phyloP scores from a whole-genome alignment of 1,140 invertebrate genomes.

The Drosophila lacertosa region DNA sequence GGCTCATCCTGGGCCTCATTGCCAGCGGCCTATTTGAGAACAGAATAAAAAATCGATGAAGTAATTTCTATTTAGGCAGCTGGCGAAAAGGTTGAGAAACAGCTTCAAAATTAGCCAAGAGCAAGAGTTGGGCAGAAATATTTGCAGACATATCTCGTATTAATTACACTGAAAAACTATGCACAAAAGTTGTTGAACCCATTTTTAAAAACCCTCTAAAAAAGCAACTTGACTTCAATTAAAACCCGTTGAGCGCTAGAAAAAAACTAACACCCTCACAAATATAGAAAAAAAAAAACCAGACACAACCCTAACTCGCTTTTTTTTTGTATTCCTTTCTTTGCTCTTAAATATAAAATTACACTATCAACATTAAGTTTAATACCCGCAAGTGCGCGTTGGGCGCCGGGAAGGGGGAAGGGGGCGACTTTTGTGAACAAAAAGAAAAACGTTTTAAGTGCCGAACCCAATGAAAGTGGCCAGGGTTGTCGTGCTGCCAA shows the following conservation, averaged over 20 bases:
- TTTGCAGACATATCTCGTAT: background rate
- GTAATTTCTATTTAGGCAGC: constrained; percentile 69
- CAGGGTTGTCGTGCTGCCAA: constrained; percentile 61
- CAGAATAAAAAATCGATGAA: constrained; percentile 72
- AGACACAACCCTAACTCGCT: constrained; percentile 50
- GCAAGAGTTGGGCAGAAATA: constrained; percentile 24
- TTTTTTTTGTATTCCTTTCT: constrained; percentile 32
- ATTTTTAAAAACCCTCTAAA: background rate
- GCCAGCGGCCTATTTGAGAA: constrained; percentile 64
- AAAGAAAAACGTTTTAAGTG: constrained; percentile 70
- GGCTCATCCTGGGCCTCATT: constrained; percentile 32
- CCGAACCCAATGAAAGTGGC: constrained; percentile 48
- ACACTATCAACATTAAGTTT: constrained; percentile 81
- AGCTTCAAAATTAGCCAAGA: constrained; percentile 43
- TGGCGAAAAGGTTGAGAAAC: constrained; percentile 34
- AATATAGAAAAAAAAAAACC: background rate
- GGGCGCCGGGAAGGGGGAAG: constrained; percentile 29
- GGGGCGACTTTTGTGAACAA: constrained; percentile 47
- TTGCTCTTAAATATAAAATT: constrained; percentile 76
- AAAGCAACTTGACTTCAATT: constrained; percentile 63
- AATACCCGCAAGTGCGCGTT: constrained; percentile 77
- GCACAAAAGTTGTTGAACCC: background rate
- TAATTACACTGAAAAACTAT: constrained; percentile 2
- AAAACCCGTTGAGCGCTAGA: constrained; percentile 51
- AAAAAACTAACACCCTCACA: constrained; percentile 20